Evolutionary conservation across 1,140 invertebrate species (phyloP), one percentile per base, ranked within the genome.

Genomic region (Brachionus asplanchnoidis): DNA sequence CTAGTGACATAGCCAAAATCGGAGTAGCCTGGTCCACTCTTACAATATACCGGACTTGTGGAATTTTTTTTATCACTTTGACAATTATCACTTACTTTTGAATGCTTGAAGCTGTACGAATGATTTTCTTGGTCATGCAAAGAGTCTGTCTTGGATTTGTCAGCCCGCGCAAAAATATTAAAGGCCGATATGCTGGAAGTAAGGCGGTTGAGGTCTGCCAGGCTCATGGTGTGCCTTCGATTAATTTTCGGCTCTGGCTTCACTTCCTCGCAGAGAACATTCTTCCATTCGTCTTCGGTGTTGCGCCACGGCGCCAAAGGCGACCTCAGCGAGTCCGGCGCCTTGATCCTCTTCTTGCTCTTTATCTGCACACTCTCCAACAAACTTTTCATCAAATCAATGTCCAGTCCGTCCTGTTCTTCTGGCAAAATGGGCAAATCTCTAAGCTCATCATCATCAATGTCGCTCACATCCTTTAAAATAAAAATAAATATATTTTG

Each of bases 1-100:
- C 32, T 42, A 68, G 53, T 82, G 40, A 82, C 79, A 82, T 44
- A 82, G n/a, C 79, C 79, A 65, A 82, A 82, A 23, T 82, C 79
- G 40, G 28, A 42, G 36, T 82, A 68, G 79, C 79, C 79, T 11
- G 79, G 79, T 26, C 79, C 79, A n/a, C 50, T 65, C n/a, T 68
- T 82, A 44, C 32, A 44, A 82, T 82, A 82, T 44, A 82, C 28
- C 17, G 56, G 79, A 77, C 32, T 50, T n/a, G 32, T 77, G 20
- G 50, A 17, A n/a, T 23, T 77, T 50, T 23, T 26, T 12, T 46
- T 77, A 17, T 42, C 73, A 32, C 28, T 26, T 77, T 77, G 42
- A 42, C 73, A 77, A 50, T 77, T 77, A 44, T 73, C 68, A 77
- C 73, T 77, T 77, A 77, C 40, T 77, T 77, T 77, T 7, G 40